phyloP scores from a whole-genome alignment of 2,113 vertebrate species.

The Rhinolophus sinicus region DNA sequence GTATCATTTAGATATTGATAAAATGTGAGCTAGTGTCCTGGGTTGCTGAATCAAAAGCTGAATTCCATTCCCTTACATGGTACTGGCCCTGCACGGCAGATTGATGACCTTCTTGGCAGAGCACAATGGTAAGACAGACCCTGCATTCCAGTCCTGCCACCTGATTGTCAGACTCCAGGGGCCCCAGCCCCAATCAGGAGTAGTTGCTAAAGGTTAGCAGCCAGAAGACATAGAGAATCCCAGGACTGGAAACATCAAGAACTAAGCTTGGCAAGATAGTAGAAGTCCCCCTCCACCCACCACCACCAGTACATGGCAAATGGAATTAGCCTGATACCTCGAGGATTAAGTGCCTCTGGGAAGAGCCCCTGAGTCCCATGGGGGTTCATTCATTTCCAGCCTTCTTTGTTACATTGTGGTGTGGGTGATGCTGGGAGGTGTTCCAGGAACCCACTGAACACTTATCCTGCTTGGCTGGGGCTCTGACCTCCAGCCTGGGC shows the following conservation, averaged over 20 bases:
- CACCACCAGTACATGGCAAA: neutral
- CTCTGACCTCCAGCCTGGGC: neutral
- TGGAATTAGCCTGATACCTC: neutral
- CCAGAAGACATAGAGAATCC: neutral
- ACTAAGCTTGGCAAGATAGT: neutral
- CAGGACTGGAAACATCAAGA: neutral
- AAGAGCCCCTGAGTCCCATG: neutral
- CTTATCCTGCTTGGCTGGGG: neutral
- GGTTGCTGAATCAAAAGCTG: slow-evolving; percentile 1
- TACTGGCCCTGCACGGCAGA: neutral
- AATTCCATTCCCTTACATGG: slow-evolving; percentile 59
- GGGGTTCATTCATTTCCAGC: neutral
- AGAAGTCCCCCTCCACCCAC: neutral
- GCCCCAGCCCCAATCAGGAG: neutral
- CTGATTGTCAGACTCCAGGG: neutral
- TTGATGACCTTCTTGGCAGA: slow-evolving; percentile 11
- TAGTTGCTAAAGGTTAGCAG: neutral
- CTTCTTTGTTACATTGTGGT: neutral
- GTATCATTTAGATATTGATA: slow-evolving; percentile 50
- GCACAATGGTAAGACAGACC: neutral
- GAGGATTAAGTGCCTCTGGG: neutral
- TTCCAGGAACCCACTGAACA: neutral
- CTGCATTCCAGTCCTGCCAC: neutral
- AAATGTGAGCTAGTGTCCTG: neutral
- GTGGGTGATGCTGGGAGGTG: neutral